These are phyloP conservation scores for Xanthorhoe designata DNA, from an alignment of 2,888 invertebrate genomes.

Conservation along the genomic window DNA sequence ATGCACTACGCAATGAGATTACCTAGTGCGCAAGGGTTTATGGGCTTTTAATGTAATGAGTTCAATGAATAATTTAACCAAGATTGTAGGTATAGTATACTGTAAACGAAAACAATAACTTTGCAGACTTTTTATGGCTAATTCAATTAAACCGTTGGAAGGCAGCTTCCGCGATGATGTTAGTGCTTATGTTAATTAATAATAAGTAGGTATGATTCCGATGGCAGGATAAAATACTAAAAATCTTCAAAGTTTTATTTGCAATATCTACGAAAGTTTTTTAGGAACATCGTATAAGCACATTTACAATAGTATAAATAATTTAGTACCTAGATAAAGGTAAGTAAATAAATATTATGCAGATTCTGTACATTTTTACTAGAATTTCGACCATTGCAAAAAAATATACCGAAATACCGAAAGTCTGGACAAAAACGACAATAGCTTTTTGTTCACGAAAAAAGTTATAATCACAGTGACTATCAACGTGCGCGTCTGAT, in stretches of 20 bases:
- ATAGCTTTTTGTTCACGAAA: conserved; percentile 31
- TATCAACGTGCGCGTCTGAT: conserved; percentile 56
- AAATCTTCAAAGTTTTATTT: too few species aligned
- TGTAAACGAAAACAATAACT: conserved; percentile 1
- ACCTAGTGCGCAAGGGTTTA: conserved; percentile 30
- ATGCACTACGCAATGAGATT: conserved; percentile 38
- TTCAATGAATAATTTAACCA: conserved; percentile 25
- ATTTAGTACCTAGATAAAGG: too few species aligned
- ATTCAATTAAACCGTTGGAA: not conserved
- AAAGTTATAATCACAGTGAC: conserved; percentile 33
- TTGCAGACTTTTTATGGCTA: not conserved
- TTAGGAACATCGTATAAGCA: too few species aligned
- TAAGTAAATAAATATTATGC: not conserved
- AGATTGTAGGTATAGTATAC: conserved; percentile 3
- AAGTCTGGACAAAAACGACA: conserved; percentile 28
- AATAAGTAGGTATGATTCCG: too few species aligned
- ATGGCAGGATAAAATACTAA: too few species aligned
- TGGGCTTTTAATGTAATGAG: conserved; percentile 40
- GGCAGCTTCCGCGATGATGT: too few species aligned
- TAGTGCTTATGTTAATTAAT: too few species aligned
- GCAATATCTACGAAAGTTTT: too few species aligned
- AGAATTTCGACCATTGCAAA: not conserved
- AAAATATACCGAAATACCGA: conserved; percentile 7
- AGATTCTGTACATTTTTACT: not conserved
- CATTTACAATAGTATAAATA: too few species aligned